Evolutionary conservation across 1,140 invertebrate species (phyloP).

Genomic region (Mizuhopecten yessoensis): DNA sequence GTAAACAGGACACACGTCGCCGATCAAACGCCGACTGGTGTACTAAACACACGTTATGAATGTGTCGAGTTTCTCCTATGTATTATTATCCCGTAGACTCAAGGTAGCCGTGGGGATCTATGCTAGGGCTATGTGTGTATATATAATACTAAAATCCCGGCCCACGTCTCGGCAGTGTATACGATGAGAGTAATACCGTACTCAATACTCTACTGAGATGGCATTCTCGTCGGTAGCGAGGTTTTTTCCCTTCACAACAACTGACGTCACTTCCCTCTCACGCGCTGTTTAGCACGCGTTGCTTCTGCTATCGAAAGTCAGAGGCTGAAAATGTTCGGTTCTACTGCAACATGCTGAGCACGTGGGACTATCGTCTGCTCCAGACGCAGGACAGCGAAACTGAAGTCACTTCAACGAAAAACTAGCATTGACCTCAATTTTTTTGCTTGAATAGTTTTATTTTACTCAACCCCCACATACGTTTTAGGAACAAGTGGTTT

Average conservation of each 20-base stretch:
- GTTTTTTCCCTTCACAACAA: conserved; percentile 29
- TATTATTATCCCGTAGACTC: not conserved
- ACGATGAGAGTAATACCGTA: not conserved
- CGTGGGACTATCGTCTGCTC: not conserved
- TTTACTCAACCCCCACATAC: not conserved
- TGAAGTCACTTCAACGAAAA: not conserved
- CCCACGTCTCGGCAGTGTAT: conserved; percentile 1
- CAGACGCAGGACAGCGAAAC: not conserved
- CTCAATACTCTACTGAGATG: not conserved
- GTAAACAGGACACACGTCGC: not conserved
- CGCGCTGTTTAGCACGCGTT: not conserved
- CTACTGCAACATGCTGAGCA: not conserved
- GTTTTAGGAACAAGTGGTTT: not conserved
- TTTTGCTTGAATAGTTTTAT: not conserved
- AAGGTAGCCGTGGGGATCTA: not conserved
- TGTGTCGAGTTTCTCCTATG: not conserved
- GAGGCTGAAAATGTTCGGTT: not conserved
- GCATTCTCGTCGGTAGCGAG: conserved; percentile 11
- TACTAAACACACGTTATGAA: conserved; percentile 38
- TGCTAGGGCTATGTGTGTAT: not conserved
- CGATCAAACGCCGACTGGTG: not conserved
- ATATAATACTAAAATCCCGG: not conserved
- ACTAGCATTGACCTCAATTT: conserved; percentile 1
- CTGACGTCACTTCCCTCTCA: conserved; percentile 36
- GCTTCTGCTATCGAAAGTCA: not conserved